A percentile compares a stretch with the other conserved stretches of the same genome.
Conservation (phyloP, 2,113 vertebrate genomes). For the Sylvietta virens region DNA sequence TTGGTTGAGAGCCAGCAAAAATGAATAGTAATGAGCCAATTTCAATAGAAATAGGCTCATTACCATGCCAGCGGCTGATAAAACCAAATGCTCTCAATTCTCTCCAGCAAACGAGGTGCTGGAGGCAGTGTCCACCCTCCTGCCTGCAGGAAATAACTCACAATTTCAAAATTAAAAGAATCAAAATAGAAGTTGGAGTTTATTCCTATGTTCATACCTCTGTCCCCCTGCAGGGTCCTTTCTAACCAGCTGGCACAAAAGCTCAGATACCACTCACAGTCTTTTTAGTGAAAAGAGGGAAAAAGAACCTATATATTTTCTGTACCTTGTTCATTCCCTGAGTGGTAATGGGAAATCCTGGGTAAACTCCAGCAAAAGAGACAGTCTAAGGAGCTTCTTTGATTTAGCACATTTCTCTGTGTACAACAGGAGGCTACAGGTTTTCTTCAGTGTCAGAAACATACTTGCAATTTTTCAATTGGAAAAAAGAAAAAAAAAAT, state of each 20-base stretch:
- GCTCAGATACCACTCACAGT: neutral
- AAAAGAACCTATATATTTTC: neutral
- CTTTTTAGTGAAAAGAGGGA: constrained; percentile 13
- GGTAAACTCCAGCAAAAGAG: constrained; percentile 29
- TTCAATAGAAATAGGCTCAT: constrained; percentile 78
- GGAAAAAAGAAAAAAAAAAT: neutral
- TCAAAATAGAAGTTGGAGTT: constrained; percentile 63
- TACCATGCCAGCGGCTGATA: constrained; percentile 74
- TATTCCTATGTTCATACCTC: constrained; percentile 53
- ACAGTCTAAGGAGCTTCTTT: neutral
- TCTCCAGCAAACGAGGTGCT: constrained; percentile 70
- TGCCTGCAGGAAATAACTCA: constrained; percentile 67
- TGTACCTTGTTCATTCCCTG: neutral
- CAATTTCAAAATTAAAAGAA: constrained; percentile 69
- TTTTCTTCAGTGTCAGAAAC: constrained; percentile 13
- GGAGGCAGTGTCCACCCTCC: constrained; percentile 68
- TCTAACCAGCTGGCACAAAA: constrained; percentile 50
- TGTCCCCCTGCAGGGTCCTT: constrained; percentile 29
- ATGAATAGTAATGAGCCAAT: constrained; percentile 77
- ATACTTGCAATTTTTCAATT: neutral
- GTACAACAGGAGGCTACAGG: neutral
- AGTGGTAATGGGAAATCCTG: constrained; percentile 51
- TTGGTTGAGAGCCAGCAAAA: constrained; percentile 75
- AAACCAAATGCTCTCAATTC: constrained; percentile 77
- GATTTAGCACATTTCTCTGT: constrained; percentile 22